phyloP scores from a whole-genome alignment of 2,113 vertebrate species.

The Oreotragus oreotragus region DNA sequence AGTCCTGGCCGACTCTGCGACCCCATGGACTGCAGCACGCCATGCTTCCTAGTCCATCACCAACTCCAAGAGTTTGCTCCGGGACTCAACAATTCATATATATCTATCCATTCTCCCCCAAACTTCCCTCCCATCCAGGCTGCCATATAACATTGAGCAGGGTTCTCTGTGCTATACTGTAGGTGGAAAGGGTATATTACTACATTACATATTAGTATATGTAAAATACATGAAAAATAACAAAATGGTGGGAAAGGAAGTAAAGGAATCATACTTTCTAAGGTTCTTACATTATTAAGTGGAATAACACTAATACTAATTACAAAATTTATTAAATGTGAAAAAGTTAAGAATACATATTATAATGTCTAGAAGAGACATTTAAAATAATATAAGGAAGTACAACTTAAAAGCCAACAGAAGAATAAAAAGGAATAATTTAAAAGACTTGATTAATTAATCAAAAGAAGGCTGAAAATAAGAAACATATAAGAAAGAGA shows the following conservation, averaged over 20 bases:
- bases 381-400: not conserved
- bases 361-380: not conserved
- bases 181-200: not conserved
- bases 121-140: not conserved
- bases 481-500: not conserved
- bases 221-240: not conserved
- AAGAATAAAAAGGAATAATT: not conserved
- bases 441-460: not conserved
- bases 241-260: not conserved
- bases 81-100: not conserved
- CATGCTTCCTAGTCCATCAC: not conserved
- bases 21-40: not conserved
- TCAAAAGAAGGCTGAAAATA: not conserved
- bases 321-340: not conserved
- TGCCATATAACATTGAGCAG: not conserved
- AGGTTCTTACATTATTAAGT: not conserved
- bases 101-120: not conserved
- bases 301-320: not conserved
- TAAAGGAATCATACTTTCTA: not conserved
- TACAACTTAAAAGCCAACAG: not conserved
- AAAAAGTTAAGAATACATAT: not conserved
- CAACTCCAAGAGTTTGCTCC: not conserved
- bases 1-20: accelerated
- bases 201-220: too few relatives aligned
- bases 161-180: not conserved